Evolutionary conservation across 1,140 invertebrate genomes (phyloP), one percentile per base, ranked within the genome.

Genomic region (Drosophila repletoides): DNA sequence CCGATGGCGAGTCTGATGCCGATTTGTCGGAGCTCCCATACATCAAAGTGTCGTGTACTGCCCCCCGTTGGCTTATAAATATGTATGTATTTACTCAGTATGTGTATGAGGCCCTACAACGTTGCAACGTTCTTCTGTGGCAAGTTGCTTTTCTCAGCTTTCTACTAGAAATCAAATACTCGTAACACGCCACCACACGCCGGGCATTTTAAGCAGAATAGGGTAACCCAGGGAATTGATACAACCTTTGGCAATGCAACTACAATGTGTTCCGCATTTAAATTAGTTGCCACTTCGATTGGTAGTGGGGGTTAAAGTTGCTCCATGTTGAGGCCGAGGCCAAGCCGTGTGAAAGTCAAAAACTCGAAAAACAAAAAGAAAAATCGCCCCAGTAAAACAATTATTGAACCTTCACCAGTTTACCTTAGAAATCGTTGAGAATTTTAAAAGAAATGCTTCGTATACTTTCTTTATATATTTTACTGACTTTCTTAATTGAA

Each of bases 21-120:
- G 61, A 28, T 45, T 68, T 61, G 53, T 24, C 64, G 34, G 33
- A 71, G 33, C 34, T 53, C 22, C 59, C 66, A 80, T 79, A 79
- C 76, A 79, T 79, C 76, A 79, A 79, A 79, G 76, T 79, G 76
- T 79, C 76, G 65, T 80, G 76, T 79, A 75, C 60, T 66, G 74
- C 58, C 26, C 55, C 56, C 52, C 36, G 60, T 36, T 55, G 29
- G 5, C 76, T 80, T 71, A 80, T 79, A 80, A 80, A 79, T 80
- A 80, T 79, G 65, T 75, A 80, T 28, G 29, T 7, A 14, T 6
- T 34, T 2, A 21, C 10, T 33, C 6, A 21, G 2, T 53, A 4
- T n/a, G n/a, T n/a, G n/a, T n/a, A n/a, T n/a, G n/a, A 19, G 26
- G 41, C 33, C 59, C 15, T 17, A 7, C 17, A 9, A 10, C 24